phyloP scores from a whole-genome alignment of 2,797 vertebrate species.

The Valencia hispanica region DNA sequence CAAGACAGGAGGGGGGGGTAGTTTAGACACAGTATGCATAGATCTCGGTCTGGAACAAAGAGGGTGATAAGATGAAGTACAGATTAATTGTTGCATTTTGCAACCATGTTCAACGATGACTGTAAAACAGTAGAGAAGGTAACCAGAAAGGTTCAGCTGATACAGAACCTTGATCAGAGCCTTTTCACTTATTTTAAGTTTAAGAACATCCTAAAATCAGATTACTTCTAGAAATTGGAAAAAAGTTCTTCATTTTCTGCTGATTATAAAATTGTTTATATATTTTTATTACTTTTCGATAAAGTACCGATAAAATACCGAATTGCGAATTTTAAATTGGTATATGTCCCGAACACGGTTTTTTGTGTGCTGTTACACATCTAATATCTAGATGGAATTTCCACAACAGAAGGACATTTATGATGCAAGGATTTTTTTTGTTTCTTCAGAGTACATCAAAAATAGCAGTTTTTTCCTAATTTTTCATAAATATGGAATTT shows the following conservation, averaged over 20 bases:
- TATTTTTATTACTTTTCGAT: not conserved
- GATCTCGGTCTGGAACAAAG: slow-evolving; percentile 41
- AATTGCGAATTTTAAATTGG: too few species aligned
- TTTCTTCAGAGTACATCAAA: not conserved
- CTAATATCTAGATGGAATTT: not conserved
- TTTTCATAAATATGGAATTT: not conserved
- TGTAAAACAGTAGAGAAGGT: not conserved
- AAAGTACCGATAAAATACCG: too few species aligned
- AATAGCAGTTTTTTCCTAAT: too few species aligned
- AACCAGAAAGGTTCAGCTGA: not conserved
- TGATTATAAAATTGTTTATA: not conserved
- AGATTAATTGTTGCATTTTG: slow-evolving; percentile 5
- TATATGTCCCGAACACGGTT: too few species aligned
- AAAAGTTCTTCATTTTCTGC: not conserved
- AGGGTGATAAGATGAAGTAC: slow-evolving; percentile 6
- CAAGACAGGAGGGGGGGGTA: slow-evolving; percentile 52
- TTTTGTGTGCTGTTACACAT: not conserved
- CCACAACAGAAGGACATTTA: not conserved
- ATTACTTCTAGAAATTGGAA: not conserved
- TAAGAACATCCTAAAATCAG: not conserved
- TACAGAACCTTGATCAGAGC: not conserved
- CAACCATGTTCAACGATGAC: not conserved
- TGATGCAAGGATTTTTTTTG: not conserved
- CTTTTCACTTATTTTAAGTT: not conserved
- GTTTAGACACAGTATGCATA: slow-evolving; percentile 50